Conservation (phyloP, 2,797 vertebrate genomes). For the Chelmon rostratus region DNA sequence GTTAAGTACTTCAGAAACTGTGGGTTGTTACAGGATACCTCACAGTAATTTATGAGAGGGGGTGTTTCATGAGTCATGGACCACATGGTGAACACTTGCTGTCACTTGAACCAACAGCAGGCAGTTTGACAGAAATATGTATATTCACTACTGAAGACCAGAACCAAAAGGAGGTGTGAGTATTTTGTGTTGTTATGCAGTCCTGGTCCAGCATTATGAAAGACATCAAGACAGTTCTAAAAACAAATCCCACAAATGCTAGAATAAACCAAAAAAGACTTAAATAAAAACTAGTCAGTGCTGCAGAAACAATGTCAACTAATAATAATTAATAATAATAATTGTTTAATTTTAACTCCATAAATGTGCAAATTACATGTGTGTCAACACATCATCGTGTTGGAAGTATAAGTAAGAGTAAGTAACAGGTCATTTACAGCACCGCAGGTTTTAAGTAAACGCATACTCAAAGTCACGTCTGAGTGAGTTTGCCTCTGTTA, state of each 20-base stretch:
- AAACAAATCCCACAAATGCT: neutral
- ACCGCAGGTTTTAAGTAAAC: constrained; percentile 9
- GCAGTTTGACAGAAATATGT: neutral
- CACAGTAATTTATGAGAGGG: constrained; percentile 12
- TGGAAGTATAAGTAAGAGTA: neutral
- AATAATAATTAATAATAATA: too few relatives aligned
- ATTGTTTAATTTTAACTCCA: neutral
- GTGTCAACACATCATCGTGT: neutral
- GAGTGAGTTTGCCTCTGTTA: neutral
- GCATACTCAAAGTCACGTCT: neutral
- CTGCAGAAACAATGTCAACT: neutral
- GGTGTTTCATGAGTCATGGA: constrained; percentile 15
- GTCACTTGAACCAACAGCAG: constrained; percentile 14
- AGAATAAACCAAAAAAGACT: neutral
- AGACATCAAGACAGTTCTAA: neutral
- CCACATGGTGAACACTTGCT: constrained; percentile 7
- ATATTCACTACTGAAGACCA: neutral
- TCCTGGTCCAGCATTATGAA: neutral
- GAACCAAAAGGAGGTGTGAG: neutral
- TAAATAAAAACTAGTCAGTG: neutral
- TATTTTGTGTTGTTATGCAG: neutral
- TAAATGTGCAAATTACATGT: neutral
- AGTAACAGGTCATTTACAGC: neutral
- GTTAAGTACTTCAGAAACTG: constrained; percentile 16
- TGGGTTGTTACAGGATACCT: constrained; percentile 3